Evolutionary conservation across 2,797 vertebrate genomes (phyloP).

Genomic region (Rhinoraja longicauda): DNA sequence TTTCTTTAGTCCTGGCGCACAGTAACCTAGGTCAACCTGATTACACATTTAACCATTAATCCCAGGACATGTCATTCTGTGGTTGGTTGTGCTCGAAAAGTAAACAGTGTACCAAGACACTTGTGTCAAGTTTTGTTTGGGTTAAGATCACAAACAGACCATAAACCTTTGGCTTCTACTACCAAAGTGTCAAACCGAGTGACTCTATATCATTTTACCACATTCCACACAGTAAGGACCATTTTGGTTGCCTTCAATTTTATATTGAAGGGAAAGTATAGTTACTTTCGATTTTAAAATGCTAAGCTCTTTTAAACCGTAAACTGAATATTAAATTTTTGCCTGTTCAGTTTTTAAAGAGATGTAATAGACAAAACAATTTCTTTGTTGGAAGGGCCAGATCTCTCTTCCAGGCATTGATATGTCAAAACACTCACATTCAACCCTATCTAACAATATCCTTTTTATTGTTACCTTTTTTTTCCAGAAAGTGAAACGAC

Average conservation of each 20-base stretch:
- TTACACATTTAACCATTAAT: background rate
- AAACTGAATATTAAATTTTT: background rate
- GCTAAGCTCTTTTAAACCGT: background rate
- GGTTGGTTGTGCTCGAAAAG: background rate
- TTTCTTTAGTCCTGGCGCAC: background rate
- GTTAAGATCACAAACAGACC: background rate
- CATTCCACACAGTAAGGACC: background rate
- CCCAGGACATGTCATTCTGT: background rate
- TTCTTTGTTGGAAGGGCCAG: background rate
- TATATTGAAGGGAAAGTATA: background rate
- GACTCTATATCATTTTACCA: background rate
- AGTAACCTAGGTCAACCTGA: background rate
- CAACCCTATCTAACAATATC: background rate
- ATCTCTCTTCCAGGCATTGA: background rate
- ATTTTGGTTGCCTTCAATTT: background rate
- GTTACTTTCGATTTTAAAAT: background rate
- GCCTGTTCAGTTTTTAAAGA: background rate
- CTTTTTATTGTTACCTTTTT: too few relatives aligned
- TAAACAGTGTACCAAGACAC: background rate
- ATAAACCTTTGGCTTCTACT: background rate
- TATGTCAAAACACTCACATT: background rate
- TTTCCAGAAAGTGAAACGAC: background rate
- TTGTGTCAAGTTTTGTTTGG: constrained; percentile 2
- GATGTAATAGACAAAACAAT: background rate
- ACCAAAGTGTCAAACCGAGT: background rate